Evolutionary conservation across 2,113 vertebrate genomes (phyloP), one percentile per base, ranked within the genome.

Genomic region (Scophthalmus maximus): DNA sequence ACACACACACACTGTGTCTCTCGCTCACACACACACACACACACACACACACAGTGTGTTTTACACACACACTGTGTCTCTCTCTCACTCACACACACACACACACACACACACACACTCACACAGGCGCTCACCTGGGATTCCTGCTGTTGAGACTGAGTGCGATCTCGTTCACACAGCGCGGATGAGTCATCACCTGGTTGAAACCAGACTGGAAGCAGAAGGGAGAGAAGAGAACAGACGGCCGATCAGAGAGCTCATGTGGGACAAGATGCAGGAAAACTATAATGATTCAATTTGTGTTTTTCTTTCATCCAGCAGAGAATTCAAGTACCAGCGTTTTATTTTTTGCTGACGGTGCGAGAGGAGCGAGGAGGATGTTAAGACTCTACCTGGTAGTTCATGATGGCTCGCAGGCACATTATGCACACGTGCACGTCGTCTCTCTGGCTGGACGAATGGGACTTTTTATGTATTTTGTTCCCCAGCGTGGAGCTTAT

Each of bases 371-470:
- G 18, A n/a, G n/a, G 4, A 38, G 14, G 11, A 25, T 29, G 17
- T 55, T 22, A 17, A 61, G 15, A n/a, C 23, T 26, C 1, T 86
- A 98, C 98, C 98, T 99, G 97, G 80, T 99, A 99, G 90, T 99
- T 99, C 97, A 99, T 99, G 92, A 99, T 99, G 81, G 98, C 97
- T 0, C 98, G 93, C 57, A 99, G 90, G 34, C 97, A 99, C 97
- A 99, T 98, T 59, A 99, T 97, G 87, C 98, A 99, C 32, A 99
- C 92, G 0, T 98, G 98, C 15, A 98, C 95, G 0, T 98, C 98
- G 0, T 98, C 97, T 88, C 96, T 97, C 88, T 96, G 96, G 88
- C 75, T 92, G 73, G 93, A 92, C 0, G 94, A 87, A 29, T 93
- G 94, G 0, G 95, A 92, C 81, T 92, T 95, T 71, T 94, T 90